These are phyloP conservation scores for Ricordea florida DNA, from an alignment of 92 coral and sea anemone species.

Conservation along the genomic window DNA sequence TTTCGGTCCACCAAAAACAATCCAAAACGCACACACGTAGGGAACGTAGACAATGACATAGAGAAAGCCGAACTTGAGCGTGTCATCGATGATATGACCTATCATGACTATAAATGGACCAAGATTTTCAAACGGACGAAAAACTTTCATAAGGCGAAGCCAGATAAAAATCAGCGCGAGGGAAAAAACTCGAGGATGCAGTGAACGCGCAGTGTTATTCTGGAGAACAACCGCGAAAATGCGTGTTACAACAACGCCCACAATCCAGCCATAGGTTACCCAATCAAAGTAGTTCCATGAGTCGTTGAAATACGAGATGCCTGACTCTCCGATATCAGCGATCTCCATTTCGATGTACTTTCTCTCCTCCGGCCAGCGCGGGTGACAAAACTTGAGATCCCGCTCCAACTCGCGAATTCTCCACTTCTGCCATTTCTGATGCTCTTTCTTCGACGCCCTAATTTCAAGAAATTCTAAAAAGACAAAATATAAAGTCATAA, in stretches of 20 bases:
- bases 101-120: constrained; percentile 99
- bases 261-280: constrained; percentile 93
- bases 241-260: constrained; percentile 80
- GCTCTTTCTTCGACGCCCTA: constrained; percentile 69
- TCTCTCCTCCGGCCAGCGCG: constrained; percentile 98
- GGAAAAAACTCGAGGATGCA: constrained; percentile 87
- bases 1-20: constrained; percentile 85
- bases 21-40: constrained; percentile 98
- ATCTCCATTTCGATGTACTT: constrained; percentile 95
- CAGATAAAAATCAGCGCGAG: constrained; percentile 90
- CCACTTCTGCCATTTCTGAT: constrained; percentile 87
- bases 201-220: constrained; percentile 50
- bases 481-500: constrained; percentile 79
- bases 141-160: constrained; percentile 95
- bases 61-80: constrained; percentile 85
- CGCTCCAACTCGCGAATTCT: constrained; percentile 74
- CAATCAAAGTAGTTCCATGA: constrained; percentile 99
- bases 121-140: constrained; percentile 82
- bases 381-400: constrained; percentile 86
- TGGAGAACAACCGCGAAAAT: constrained; percentile 66
- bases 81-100: constrained; percentile 92
- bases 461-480: constrained; percentile 83
- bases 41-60: constrained; percentile 88
- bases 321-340: constrained; percentile 75
- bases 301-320: constrained; percentile 93